Conservation (phyloP, 2,888 invertebrate species). For the Ormyrus thymus region DNA sequence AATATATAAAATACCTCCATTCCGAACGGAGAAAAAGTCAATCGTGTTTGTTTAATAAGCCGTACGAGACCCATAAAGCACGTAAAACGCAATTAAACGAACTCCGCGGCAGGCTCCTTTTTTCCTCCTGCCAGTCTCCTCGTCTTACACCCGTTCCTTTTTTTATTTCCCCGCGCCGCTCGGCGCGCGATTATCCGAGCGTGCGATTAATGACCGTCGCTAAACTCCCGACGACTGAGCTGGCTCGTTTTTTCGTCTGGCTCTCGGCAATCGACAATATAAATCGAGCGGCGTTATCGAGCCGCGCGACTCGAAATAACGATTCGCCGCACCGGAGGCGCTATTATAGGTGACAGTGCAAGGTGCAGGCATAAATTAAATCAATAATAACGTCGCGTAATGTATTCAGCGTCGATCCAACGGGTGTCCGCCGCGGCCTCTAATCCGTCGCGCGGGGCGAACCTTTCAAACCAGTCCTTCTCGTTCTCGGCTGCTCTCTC, state of each 20-base stretch:
- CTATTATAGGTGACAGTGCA: conserved; percentile 26
- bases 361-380: conserved; percentile 51
- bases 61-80: neutral
- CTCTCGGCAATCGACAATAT: neutral
- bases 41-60: neutral
- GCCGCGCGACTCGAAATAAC: neutral
- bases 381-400: conserved; percentile 44
- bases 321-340: neutral
- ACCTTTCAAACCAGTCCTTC: conserved; percentile 53
- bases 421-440: conserved; percentile 23
- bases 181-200: neutral
- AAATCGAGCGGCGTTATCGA: conserved; percentile 26
- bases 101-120: neutral
- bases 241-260: neutral
- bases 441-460: conserved; percentile 29
- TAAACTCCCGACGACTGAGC: neutral
- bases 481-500: conserved; percentile 14
- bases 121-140: conserved; percentile 22
- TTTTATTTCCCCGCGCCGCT: neutral
- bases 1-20: no score
- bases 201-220: neutral
- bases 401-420: conserved; percentile 49
- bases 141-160: neutral
- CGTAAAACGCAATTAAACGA: neutral
- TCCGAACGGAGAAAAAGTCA: no score